Conservation (phyloP, 1,140 invertebrate genomes). For the Brachystomella parvula region DNA sequence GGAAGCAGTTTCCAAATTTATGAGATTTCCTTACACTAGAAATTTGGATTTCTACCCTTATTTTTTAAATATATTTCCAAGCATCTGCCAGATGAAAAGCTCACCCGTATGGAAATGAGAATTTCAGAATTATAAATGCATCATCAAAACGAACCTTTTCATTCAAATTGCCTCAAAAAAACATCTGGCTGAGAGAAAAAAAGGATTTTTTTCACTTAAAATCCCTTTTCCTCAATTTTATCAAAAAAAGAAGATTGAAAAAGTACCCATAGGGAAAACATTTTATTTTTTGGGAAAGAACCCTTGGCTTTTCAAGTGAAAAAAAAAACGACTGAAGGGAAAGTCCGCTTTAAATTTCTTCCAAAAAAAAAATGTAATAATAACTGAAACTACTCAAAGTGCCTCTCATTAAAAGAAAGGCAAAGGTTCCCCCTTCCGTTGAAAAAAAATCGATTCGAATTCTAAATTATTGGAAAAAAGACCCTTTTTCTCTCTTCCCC, state of each 20-base stretch:
- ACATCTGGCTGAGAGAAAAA: slow-evolving; percentile 6
- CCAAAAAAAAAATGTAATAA: neutral
- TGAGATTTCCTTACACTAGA: no score
- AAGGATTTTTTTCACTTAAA: slow-evolving; percentile 2
- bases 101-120: neutral
- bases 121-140: slow-evolving; percentile 7
- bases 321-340: neutral
- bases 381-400: neutral
- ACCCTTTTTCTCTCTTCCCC: neutral
- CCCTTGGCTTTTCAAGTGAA: no score
- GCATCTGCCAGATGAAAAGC: neutral
- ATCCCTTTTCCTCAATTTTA: slow-evolving; percentile 4
- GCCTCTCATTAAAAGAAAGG: neutral
- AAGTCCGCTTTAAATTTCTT: slow-evolving; percentile 7
- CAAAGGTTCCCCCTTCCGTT: neutral
- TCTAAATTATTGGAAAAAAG: slow-evolving; percentile 5
- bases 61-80: neutral
- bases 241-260: no score
- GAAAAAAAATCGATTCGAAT: neutral
- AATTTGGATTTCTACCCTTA: no score
- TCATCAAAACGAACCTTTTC: neutral
- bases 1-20: no score
- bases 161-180: slow-evolving; percentile 9
- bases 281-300: no score
- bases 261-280: no score